phyloP scores from a whole-genome alignment of 2,797 vertebrate genomes.

The Gallinago solitaria region DNA sequence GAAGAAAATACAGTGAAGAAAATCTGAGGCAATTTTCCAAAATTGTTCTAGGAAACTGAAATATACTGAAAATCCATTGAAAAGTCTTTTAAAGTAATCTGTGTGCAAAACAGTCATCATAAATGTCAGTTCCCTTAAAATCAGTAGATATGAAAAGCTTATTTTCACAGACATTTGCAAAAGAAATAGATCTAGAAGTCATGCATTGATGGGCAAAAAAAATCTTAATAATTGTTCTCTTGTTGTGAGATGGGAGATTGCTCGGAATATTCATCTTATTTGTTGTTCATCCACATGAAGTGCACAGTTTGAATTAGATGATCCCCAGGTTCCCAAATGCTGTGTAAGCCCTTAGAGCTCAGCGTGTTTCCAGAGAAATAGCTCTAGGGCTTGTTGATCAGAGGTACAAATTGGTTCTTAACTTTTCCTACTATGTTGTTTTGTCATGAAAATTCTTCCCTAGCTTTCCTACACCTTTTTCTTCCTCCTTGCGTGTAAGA shows the following conservation, averaged over 20 bases:
- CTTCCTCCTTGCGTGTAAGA: accelerated
- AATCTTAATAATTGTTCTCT: neutral
- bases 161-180: constrained; percentile 13
- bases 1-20: neutral
- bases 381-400: neutral
- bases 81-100: constrained; percentile 38
- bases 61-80: neutral
- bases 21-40: neutral
- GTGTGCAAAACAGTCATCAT: constrained; percentile 7
- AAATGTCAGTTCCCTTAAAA: constrained; percentile 9
- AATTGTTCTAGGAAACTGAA: constrained; percentile 12
- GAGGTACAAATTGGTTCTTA: neutral
- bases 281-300: neutral
- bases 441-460: neutral
- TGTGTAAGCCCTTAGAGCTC: neutral
- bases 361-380: constrained; percentile 13
- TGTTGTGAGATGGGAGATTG: neutral
- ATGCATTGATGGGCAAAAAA: neutral
- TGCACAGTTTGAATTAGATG: neutral
- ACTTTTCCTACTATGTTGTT: neutral
- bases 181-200: neutral
- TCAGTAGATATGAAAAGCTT: neutral
- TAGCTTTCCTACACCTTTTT: neutral
- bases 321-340: neutral
- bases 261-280: neutral